These are phyloP conservation scores for Poeciliopsis turneri DNA, from an alignment of 2,797 vertebrate genomes.

Conservation along the genomic window DNA sequence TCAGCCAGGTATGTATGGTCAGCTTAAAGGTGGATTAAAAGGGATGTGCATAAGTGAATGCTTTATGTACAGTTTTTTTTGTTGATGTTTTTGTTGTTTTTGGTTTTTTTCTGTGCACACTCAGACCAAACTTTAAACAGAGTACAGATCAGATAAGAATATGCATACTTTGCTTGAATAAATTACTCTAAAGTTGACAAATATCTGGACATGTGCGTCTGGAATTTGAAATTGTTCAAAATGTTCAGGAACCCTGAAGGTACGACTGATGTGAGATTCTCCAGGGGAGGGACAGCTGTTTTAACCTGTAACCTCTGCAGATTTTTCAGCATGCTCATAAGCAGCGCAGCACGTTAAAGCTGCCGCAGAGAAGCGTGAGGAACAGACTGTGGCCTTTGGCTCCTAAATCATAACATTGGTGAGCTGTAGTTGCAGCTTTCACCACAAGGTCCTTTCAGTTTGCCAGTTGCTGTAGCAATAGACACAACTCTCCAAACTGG, in stretches of 20 bases:
- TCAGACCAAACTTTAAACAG: background rate
- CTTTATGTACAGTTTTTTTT: background rate
- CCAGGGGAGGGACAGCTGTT: slow-evolving; percentile 11
- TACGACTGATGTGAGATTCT: slow-evolving; percentile 7
- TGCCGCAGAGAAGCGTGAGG: slow-evolving; percentile 18
- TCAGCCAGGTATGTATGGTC: background rate
- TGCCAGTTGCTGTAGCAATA: slow-evolving; percentile 64
- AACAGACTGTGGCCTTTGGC: slow-evolving; percentile 38
- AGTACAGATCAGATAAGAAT: background rate
- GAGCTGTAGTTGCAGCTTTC: slow-evolving; percentile 31
- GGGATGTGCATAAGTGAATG: background rate
- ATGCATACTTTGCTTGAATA: background rate
- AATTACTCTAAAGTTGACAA: background rate
- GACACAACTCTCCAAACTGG: slow-evolving; percentile 67
- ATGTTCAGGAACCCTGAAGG: slow-evolving; percentile 2
- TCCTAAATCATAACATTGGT: slow-evolving; percentile 46
- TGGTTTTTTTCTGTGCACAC: background rate
- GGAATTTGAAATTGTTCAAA: slow-evolving; percentile 1
- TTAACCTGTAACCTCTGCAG: slow-evolving; percentile 33
- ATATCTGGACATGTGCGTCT: background rate
- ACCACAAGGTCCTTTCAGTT: slow-evolving; percentile 46
- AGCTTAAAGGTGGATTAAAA: background rate
- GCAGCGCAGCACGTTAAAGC: slow-evolving; percentile 21
- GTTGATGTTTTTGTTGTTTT: no score
- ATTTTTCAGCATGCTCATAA: slow-evolving; percentile 27